Conservation (phyloP, 2,113 vertebrate species). For the Murina feae region DNA sequence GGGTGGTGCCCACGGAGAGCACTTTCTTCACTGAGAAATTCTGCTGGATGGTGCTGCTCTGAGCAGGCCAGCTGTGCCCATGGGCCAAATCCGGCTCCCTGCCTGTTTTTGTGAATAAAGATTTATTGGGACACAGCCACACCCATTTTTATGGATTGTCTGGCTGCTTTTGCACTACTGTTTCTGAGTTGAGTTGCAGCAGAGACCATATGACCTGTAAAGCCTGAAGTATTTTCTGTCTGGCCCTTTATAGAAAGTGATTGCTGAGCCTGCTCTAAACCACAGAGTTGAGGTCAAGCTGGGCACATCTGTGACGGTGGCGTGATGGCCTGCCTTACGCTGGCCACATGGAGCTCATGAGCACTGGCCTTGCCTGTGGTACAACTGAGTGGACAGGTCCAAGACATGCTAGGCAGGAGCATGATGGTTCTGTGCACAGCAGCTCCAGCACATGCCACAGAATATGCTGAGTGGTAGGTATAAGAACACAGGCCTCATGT, state of each 20-base stretch:
- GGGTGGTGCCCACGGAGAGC: neutral
- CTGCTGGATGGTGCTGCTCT: accelerated
- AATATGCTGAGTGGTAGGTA: too few species aligned
- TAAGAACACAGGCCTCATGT: neutral
- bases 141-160: accelerated
- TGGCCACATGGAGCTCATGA: neutral
- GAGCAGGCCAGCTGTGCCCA: neutral
- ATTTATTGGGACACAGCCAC: neutral
- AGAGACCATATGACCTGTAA: neutral
- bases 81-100: neutral
- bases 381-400: neutral
- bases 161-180: neutral
- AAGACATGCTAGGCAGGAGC: accelerated
- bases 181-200: neutral
- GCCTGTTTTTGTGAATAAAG: neutral
- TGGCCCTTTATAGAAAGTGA: neutral
- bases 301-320: neutral
- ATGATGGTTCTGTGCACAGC: accelerated
- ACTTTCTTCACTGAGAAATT: neutral
- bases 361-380: accelerated
- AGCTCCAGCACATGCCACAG: too few species aligned
- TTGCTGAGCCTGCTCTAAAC: neutral
- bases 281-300: neutral
- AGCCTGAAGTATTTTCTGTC: neutral
- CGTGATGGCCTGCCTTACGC: too few species aligned